A percentile compares a stretch with the other conserved stretches of the same genome.
Conservation (phyloP, 1,140 invertebrate genomes). For the Zaprionus davidi region DNA sequence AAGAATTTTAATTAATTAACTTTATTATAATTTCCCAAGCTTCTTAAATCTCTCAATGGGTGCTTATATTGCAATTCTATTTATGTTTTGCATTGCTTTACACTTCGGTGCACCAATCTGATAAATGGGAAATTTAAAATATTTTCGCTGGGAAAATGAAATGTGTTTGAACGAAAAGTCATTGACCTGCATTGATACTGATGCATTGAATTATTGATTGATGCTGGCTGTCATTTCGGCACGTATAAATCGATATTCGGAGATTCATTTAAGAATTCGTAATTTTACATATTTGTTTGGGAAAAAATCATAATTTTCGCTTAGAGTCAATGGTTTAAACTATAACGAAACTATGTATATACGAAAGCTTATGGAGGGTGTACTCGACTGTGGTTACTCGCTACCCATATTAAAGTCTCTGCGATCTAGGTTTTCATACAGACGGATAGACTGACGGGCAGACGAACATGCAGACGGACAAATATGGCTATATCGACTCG, state of each 20-base stretch:
- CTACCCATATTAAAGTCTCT: too few species aligned
- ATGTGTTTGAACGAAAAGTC: slow-evolving; percentile 59
- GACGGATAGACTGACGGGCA: too few species aligned
- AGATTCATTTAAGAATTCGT: neutral
- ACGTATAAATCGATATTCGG: slow-evolving; percentile 2
- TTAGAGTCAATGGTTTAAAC: neutral
- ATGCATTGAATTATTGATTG: slow-evolving; percentile 71
- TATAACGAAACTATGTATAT: too few species aligned
- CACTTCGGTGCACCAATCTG: slow-evolving; percentile 66
- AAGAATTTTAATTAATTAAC: neutral
- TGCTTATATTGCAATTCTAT: slow-evolving; percentile 23
- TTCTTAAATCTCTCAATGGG: slow-evolving; percentile 33
- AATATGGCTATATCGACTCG: too few species aligned
- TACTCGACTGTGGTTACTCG: too few species aligned
- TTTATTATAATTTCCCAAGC: too few species aligned
- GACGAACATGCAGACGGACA: too few species aligned
- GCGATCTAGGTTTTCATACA: too few species aligned
- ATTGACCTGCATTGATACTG: slow-evolving; percentile 61
- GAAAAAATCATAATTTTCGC: neutral
- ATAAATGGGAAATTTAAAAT: slow-evolving; percentile 60
- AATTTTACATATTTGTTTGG: neutral
- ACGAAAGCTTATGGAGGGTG: too few species aligned
- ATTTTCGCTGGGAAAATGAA: slow-evolving; percentile 53
- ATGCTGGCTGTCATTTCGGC: slow-evolving; percentile 32
- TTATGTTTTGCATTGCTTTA: slow-evolving; percentile 49